phyloP scores from a whole-genome alignment of 2,797 vertebrate species.

The Coilia nasus region DNA sequence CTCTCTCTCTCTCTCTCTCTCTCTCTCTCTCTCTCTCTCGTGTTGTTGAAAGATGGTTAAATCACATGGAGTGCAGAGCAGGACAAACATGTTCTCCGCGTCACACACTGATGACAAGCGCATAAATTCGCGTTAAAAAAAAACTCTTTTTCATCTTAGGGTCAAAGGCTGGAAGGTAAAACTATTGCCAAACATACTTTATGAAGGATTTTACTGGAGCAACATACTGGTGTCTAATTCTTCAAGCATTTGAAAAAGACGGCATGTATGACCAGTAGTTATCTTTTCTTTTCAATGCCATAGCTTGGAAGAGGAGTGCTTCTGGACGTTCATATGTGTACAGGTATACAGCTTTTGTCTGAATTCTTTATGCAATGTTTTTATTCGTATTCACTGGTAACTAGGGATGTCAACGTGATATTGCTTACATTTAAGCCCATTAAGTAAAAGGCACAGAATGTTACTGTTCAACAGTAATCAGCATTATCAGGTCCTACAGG shows the following conservation, averaged over 20 bases:
- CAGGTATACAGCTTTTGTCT: background rate
- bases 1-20: conserved; percentile 9
- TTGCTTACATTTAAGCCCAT: too few relatives aligned
- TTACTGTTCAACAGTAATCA: too few relatives aligned
- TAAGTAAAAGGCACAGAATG: too few relatives aligned
- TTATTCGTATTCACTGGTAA: background rate
- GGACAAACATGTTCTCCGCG: background rate
- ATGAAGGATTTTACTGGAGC: conserved; percentile 11
- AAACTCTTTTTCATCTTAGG: background rate
- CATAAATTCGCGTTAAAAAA: background rate
- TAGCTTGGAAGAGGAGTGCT: background rate
- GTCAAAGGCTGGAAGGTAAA: background rate
- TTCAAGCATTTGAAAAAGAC: background rate
- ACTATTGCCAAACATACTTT: background rate
- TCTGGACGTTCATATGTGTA: background rate
- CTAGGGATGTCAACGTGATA: background rate
- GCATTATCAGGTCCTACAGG: too few relatives aligned
- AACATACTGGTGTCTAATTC: conserved; percentile 1
- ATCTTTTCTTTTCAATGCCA: background rate
- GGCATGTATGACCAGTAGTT: background rate
- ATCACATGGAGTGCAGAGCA: conserved; percentile 20
- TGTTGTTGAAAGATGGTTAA: background rate
- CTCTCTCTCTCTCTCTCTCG: background rate
- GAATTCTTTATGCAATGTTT: background rate
- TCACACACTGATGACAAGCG: conserved; percentile 28